Percentiles rank a stretch among this genome's conserved stretches.
phyloP scores from a whole-genome alignment of 1,140 invertebrate species.

The Drosophila arizonae region DNA sequence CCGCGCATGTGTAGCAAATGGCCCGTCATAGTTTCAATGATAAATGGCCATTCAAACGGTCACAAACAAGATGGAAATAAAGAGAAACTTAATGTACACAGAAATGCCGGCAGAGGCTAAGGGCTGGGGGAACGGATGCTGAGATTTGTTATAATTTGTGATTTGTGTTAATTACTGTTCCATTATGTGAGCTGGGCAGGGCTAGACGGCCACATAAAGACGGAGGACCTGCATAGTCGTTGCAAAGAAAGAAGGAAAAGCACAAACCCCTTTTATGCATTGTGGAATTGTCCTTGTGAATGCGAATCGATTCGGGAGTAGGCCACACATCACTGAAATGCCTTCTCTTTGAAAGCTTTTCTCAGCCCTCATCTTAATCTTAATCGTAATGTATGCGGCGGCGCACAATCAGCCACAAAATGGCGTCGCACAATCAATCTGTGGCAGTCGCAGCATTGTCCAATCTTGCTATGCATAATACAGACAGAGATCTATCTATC shows the following conservation, averaged over 20 bases:
- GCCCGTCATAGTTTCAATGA: slow-evolving; percentile 71
- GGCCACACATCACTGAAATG: background rate
- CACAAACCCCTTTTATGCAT: background rate
- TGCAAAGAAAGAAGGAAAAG: background rate
- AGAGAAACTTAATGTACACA: slow-evolving; percentile 43
- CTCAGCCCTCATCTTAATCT: slow-evolving; percentile 1
- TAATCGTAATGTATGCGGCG: slow-evolving; percentile 13
- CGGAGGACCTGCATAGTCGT: slow-evolving; percentile 2
- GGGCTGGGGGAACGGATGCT: slow-evolving; percentile 33
- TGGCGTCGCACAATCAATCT: slow-evolving; percentile 72
- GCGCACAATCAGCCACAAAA: slow-evolving; percentile 43
- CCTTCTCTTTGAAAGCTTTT: slow-evolving; percentile 2
- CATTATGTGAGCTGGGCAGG: slow-evolving; percentile 55
- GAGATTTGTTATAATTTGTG: slow-evolving; percentile 75
- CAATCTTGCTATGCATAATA: slow-evolving; percentile 55
- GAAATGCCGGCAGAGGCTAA: slow-evolving; percentile 30
- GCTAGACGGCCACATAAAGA: slow-evolving; percentile 18
- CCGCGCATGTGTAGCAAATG: slow-evolving; percentile 65
- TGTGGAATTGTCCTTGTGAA: background rate
- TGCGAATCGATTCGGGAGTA: background rate
- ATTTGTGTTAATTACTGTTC: slow-evolving; percentile 79
- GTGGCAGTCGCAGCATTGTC: slow-evolving; percentile 55
- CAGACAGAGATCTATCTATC: slow-evolving; percentile 11
- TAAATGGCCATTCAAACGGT: slow-evolving; percentile 62
- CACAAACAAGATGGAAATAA: slow-evolving; percentile 50